These are phyloP conservation scores for Drosophila hamatofila DNA, from an alignment of 2,888 invertebrate species.

Conservation along the genomic window DNA sequence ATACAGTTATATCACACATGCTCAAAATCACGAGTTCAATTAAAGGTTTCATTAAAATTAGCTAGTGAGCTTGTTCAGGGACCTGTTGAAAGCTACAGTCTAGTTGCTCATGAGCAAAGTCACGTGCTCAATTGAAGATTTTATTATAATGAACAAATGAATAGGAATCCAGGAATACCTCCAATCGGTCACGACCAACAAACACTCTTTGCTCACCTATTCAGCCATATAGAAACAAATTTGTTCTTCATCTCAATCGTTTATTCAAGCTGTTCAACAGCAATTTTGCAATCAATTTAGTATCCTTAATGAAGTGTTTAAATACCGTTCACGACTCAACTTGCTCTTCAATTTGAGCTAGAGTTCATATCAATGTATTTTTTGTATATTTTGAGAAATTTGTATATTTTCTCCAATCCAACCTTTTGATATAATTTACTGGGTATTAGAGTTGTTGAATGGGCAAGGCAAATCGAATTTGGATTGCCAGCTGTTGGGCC, in stretches of 20 bases:
- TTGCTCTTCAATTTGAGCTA: neutral
- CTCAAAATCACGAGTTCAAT: too few relatives aligned
- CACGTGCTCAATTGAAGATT: neutral
- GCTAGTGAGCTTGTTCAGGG: neutral
- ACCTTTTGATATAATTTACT: neutral
- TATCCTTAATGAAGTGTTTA: neutral
- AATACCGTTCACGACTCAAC: neutral
- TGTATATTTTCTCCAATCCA: too few relatives aligned
- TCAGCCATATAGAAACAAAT: neutral
- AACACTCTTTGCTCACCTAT: neutral
- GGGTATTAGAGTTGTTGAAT: slow-evolving; percentile 1
- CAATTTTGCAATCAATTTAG: neutral
- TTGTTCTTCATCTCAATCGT: too few relatives aligned
- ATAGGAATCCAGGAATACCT: neutral
- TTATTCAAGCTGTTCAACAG: neutral
- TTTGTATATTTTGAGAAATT: too few relatives aligned
- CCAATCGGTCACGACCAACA: neutral
- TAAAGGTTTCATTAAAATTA: neutral
- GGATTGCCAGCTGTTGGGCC: neutral
- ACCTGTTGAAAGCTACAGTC: too few relatives aligned
- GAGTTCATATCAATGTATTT: neutral
- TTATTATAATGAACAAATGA: neutral
- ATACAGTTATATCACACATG: too few relatives aligned
- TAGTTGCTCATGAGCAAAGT: neutral
- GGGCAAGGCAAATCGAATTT: slow-evolving; percentile 34